Evolutionary conservation across 1,140 invertebrate genomes (phyloP).

Genomic region (Nautilus pompilius): DNA sequence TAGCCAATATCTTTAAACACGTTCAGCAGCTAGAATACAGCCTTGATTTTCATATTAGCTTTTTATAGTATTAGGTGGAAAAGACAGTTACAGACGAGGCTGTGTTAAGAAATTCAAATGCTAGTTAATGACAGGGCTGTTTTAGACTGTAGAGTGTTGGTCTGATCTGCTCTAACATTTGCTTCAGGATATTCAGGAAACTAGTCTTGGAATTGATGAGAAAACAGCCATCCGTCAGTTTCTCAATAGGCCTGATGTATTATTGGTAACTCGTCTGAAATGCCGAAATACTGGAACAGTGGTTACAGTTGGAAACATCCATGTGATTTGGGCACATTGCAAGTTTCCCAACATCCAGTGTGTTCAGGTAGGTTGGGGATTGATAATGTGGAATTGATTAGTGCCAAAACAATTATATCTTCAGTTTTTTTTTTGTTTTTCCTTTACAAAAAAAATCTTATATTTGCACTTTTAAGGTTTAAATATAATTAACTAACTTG

Average conservation of each 20-base stretch:
- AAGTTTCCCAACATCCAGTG: slow-evolving; percentile 44
- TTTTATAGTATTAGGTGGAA: no score
- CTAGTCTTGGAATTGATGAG: slow-evolving; percentile 22
- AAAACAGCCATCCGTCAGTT: slow-evolving; percentile 26
- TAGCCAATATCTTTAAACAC: no score
- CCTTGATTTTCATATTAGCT: no score
- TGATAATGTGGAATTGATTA: no score
- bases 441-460: no score
- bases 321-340: slow-evolving; percentile 39
- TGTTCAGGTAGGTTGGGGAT: slow-evolving; percentile 43
- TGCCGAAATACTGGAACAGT: slow-evolving; percentile 31
- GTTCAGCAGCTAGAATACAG: no score
- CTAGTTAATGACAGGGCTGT: neutral
- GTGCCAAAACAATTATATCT: no score
- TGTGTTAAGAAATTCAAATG: no score
- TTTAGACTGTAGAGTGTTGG: neutral
- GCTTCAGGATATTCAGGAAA: slow-evolving; percentile 30
- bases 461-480: no score
- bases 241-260: slow-evolving; percentile 35
- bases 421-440: no score
- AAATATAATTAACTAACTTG: no score
- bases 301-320: slow-evolving; percentile 45
- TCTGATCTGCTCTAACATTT: neutral
- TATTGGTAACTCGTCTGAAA: slow-evolving; percentile 31
- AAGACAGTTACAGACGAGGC: no score